These are phyloP conservation scores for Phoronis australis DNA, from an alignment of 2,888 invertebrate genomes.

Conservation along the genomic window DNA sequence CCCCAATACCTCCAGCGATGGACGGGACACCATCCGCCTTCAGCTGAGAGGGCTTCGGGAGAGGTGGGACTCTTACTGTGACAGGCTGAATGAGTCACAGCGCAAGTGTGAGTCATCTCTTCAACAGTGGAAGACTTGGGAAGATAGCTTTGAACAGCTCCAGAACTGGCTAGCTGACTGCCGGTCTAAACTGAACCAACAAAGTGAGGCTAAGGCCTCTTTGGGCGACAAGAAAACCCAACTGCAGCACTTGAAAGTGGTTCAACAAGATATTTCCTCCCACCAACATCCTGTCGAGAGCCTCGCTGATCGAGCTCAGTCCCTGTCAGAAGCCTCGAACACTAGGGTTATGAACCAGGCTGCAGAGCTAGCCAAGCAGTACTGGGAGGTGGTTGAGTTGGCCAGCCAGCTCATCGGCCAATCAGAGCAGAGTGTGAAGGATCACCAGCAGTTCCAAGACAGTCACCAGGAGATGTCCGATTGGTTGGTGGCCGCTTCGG, in stretches of 20 bases:
- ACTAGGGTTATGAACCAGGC: conserved; percentile 40
- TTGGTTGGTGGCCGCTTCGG: conserved; percentile 61
- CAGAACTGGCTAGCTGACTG: conserved; percentile 72
- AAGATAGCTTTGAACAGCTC: conserved; percentile 75
- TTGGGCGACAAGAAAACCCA: conserved; percentile 86
- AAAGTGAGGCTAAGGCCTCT: conserved; percentile 77
- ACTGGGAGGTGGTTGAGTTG: conserved; percentile 29
- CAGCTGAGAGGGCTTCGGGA: conserved; percentile 59
- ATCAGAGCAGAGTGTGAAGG: conserved; percentile 78
- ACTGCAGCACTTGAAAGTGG: conserved; percentile 71
- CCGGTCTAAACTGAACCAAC: conserved; percentile 69
- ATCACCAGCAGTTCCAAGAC: conserved; percentile 74
- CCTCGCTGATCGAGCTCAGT: conserved; percentile 72
- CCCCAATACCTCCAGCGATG: conserved; percentile 78
- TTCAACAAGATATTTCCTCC: conserved; percentile 75
- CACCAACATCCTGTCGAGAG: conserved; percentile 82
- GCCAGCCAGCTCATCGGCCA: conserved; percentile 69
- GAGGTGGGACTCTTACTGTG: conserved; percentile 54
- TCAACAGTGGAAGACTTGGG: conserved; percentile 89
- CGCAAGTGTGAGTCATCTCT: conserved; percentile 78
- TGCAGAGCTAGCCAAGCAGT: conserved; percentile 33
- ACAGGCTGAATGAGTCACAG: conserved; percentile 73
- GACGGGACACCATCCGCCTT: conserved; percentile 75
- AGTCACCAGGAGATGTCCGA: conserved; percentile 72
- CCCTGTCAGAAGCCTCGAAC: conserved; percentile 55